These are phyloP conservation scores for Catocala nupta DNA, from an alignment of 2,888 invertebrate species.

Conservation along the genomic window DNA sequence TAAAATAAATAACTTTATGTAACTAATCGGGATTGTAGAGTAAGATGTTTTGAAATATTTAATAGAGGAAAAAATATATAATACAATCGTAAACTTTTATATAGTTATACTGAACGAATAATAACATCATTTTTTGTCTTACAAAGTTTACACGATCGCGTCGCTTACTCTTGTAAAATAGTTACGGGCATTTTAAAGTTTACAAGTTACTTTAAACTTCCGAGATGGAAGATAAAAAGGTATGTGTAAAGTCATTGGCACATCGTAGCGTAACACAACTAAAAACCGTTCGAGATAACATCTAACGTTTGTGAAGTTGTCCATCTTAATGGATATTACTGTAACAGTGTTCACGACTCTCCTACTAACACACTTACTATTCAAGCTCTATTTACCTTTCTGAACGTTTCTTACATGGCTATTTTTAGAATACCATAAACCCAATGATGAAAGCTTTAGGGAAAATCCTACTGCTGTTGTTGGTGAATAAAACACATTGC, in stretches of 20 bases:
- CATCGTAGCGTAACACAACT: slow-evolving; percentile 36
- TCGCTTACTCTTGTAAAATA: neutral
- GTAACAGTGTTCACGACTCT: slow-evolving; percentile 4
- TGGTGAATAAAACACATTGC: no score
- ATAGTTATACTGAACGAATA: slow-evolving; percentile 21
- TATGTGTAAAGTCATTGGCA: slow-evolving; percentile 42
- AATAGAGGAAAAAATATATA: slow-evolving; percentile 18
- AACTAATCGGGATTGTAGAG: slow-evolving; percentile 2
- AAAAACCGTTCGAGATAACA: slow-evolving; percentile 37
- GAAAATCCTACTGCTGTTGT: no score
- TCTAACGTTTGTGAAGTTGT: slow-evolving; percentile 35
- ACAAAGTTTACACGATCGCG: neutral
- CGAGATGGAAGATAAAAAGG: slow-evolving; percentile 46
- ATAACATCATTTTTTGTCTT: slow-evolving; percentile 18
- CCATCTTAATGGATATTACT: slow-evolving; percentile 12
- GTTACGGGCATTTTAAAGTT: slow-evolving; percentile 38
- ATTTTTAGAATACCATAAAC: no score
- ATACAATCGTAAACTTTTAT: slow-evolving; percentile 34
- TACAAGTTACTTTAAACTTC: slow-evolving; percentile 26
- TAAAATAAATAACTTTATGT: slow-evolving; percentile 13
- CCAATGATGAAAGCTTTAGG: no score
- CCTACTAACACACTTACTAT: slow-evolving; percentile 5
- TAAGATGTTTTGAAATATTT: slow-evolving; percentile 5
- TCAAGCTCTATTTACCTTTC: no score
- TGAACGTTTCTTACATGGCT: no score